Conservation (phyloP, 2,113 vertebrate genomes). For the Oreochromis spilurus region DNA sequence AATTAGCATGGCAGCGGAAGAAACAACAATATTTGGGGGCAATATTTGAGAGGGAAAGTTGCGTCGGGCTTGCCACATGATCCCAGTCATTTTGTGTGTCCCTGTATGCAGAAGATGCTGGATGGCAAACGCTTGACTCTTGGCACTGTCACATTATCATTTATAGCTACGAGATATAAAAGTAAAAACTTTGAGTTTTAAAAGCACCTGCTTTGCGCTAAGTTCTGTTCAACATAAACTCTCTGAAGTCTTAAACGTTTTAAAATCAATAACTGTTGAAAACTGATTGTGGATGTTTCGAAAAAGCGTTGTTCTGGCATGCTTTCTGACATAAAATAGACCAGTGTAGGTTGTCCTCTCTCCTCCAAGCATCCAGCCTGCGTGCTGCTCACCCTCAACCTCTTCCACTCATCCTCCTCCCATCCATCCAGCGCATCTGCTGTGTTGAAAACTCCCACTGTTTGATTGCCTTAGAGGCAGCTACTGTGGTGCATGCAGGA, state of each 20-base stretch:
- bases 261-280: neutral
- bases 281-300: neutral
- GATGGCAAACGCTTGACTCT: constrained; percentile 8
- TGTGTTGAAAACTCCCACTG: constrained; percentile 62
- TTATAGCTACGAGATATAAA: neutral
- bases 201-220: neutral
- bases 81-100: neutral
- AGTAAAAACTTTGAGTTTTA: neutral
- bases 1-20: constrained; percentile 39
- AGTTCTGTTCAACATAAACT: neutral
- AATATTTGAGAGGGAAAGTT: neutral
- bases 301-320: neutral
- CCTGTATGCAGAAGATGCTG: neutral
- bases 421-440: constrained; percentile 56
- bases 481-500: constrained; percentile 27
- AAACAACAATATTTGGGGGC: neutral
- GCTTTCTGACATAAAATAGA: neutral
- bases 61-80: neutral
- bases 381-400: constrained; percentile 25
- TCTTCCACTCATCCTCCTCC: constrained; percentile 27
- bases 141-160: neutral
- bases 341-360: constrained; percentile 29
- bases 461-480: constrained; percentile 53
- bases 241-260: neutral
- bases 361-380: neutral